These are phyloP conservation scores for Hydrozoanthus gracilis DNA, from an alignment of 92 coral and sea anemone species.

Conservation along the genomic window DNA sequence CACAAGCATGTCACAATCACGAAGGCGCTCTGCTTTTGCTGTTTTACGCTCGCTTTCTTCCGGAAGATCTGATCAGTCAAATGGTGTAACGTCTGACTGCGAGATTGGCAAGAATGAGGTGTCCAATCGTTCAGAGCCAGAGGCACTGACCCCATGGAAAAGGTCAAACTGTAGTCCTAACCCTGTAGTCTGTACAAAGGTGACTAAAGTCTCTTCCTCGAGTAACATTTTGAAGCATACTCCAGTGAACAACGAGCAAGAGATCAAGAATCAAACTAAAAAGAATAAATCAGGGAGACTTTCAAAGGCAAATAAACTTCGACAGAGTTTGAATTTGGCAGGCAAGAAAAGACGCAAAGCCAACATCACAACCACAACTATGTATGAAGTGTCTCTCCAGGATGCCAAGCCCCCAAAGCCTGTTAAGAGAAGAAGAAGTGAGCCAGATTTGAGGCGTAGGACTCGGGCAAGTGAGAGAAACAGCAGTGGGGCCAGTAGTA, in stretches of 20 bases:
- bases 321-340: constrained; percentile 82
- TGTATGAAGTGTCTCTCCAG: constrained; percentile 40
- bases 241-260: constrained; percentile 37
- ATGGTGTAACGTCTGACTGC: constrained; percentile 12
- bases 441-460: constrained; percentile 35
- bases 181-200: constrained; percentile 40
- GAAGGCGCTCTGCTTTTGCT: constrained; percentile 39
- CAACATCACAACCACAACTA: constrained; percentile 53
- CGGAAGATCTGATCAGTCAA: constrained; percentile 39
- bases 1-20: constrained; percentile 14
- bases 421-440: constrained; percentile 45
- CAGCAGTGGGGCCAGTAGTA: constrained; percentile 6
- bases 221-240: background rate
- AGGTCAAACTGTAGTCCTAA: constrained; percentile 41
- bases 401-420: constrained; percentile 28
- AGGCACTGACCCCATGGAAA: constrained; percentile 47
- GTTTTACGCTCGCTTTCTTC: constrained; percentile 42
- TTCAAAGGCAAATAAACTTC: constrained; percentile 77
- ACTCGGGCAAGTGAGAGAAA: constrained; percentile 13
- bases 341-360: constrained; percentile 73
- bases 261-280: constrained; percentile 35
- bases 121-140: background rate
- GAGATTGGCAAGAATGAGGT: constrained; percentile 36
- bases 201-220: constrained; percentile 46
- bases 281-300: constrained; percentile 51